phyloP scores from a whole-genome alignment of 2,888 invertebrate genomes.

The Chymomyza fuscimana region DNA sequence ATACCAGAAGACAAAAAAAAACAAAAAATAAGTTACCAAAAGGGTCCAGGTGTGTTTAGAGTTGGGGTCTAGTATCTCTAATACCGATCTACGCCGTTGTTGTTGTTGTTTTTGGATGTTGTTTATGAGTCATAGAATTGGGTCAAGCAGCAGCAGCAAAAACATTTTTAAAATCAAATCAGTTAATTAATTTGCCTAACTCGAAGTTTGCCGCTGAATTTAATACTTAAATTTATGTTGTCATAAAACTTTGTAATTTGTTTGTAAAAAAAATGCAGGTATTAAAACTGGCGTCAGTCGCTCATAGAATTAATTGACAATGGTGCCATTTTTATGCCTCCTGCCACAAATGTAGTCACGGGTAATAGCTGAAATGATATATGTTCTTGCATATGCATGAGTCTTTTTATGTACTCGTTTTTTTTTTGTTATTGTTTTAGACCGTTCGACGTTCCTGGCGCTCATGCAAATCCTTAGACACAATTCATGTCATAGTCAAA shows the following conservation, averaged over 20 bases:
- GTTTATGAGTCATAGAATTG: slow-evolving; percentile 65
- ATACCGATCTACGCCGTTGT: not conserved
- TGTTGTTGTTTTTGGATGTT: not conserved
- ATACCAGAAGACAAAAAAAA: slow-evolving; percentile 13
- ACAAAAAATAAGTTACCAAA: not conserved
- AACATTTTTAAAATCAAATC: not conserved
- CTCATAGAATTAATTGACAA: slow-evolving; percentile 13
- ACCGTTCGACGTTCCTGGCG: slow-evolving; percentile 36
- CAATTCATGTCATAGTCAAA: slow-evolving; percentile 25
- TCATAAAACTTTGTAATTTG: slow-evolving; percentile 51
- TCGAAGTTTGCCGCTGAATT: not conserved
- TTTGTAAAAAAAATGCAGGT: slow-evolving; percentile 30
- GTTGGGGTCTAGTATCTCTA: slow-evolving; percentile 39
- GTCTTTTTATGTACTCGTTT: not conserved
- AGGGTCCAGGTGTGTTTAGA: not conserved
- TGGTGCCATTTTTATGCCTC: slow-evolving; percentile 56
- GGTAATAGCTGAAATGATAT: slow-evolving; percentile 47
- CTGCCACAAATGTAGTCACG: slow-evolving; percentile 1
- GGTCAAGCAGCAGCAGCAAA: slow-evolving; percentile 42
- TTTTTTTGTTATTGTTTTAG: too few relatives aligned
- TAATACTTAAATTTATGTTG: slow-evolving; percentile 10
- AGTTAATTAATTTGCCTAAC: not conserved
- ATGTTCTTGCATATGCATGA: slow-evolving; percentile 51
- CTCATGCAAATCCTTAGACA: slow-evolving; percentile 33
- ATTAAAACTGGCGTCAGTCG: not conserved